Evolutionary conservation across 1,140 invertebrate genomes (phyloP), one percentile per base, ranked within the genome.

Genomic region (Rhizoglyphus robini): DNA sequence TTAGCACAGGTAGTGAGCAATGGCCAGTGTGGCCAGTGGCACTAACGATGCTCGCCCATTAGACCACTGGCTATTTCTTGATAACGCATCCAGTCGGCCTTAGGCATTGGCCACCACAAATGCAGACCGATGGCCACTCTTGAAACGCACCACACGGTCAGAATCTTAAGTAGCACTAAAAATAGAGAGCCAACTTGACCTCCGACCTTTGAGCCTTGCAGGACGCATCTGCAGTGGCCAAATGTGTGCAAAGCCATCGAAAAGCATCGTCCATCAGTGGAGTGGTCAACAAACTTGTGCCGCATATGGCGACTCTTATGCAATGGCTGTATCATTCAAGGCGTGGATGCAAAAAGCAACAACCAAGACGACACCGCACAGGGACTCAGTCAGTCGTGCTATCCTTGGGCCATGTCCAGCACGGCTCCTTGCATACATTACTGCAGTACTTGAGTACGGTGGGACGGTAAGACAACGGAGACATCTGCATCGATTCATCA

Each of bases 91-190:
- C 31, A 8, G 51, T 32, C 23, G 51, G 51, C 51, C 51, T 20
- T 20, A 54, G 20, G 8, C 8, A 54, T 32, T 54, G 51, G 51
- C 23, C 51, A 54, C 51, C 15, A 54, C 23, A 23, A 32, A 54
- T 23, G 23, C 23, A 25, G 20, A 54, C 51, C 8, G 20, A 54
- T 54, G 51, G 8, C 8, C 51, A 54, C 8, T 8, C 8, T 11
- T 15, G 23, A 32, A 32, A 25, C 51, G 23, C 15, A 8, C 23
- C 8, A 20, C 51, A 54, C 51, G 8, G 15, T 5, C 51, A 54
- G 51, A 5, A 54, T 54, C 51, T 54, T 54, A 54, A 54, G 51
- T 54, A 54, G 51, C 51, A 54, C 51, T 54, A 54, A 54, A 54
- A 54, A 54, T 54, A 54, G 51, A 54, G 51, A 20, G 20, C 8